Percentiles rank a stretch among this genome's conserved stretches.
Evolutionary conservation across 2,113 vertebrate species (phyloP).

Genomic region (Cinclus cinclus): DNA sequence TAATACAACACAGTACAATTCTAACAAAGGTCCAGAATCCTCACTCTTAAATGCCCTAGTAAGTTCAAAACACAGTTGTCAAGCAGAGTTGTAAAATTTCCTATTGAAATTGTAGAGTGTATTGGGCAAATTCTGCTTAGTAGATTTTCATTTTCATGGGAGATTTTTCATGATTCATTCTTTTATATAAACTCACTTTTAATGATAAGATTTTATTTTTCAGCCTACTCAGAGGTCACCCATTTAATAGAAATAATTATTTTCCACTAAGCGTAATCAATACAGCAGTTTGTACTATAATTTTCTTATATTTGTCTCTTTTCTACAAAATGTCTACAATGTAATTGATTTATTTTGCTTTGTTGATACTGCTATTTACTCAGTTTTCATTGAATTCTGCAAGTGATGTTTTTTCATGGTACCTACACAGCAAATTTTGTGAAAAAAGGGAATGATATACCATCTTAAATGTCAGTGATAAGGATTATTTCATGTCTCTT

Average conservation of each 20-base stretch:
- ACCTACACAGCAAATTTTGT: not conserved
- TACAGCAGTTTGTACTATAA: not conserved
- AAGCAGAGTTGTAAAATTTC: not conserved
- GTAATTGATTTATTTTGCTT: not conserved
- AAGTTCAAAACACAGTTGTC: not conserved
- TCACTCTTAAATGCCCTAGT: not conserved
- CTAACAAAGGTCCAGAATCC: not conserved
- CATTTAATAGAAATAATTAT: not conserved
- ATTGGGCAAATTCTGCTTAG: not conserved
- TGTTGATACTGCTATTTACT: not conserved
- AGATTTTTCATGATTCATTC: not conserved
- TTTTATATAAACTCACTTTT: not conserved
- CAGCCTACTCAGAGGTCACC: not conserved
- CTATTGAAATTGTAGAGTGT: not conserved
- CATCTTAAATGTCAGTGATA: not conserved
- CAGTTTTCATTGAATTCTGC: not conserved
- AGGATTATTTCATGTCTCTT: not conserved
- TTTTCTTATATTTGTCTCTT: not conserved
- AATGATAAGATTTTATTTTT: not conserved
- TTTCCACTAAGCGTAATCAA: not conserved
- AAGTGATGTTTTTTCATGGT: not conserved
- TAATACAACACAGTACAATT: not conserved
- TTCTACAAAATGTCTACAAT: not conserved
- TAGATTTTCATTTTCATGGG: not conserved
- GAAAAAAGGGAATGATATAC: not conserved